These are phyloP conservation scores for Atta colombica DNA, from an alignment of 1,140 invertebrate species.

Conservation along the genomic window DNA sequence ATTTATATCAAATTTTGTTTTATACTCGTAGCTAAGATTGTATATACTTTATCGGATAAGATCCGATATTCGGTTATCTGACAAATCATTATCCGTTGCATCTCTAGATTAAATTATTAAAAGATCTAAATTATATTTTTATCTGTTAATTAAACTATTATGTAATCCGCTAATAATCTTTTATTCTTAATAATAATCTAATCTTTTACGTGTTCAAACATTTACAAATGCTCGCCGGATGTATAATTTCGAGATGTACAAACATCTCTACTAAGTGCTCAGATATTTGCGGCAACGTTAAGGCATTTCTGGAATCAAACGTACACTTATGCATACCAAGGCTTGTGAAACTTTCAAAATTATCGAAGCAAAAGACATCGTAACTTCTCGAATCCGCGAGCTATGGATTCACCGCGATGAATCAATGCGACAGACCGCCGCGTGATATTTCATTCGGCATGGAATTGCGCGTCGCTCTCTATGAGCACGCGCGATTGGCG, in stretches of 20 bases:
- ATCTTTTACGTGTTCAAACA: background rate
- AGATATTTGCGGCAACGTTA: background rate
- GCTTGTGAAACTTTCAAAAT: background rate
- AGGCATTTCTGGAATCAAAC: background rate
- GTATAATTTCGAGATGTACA: background rate
- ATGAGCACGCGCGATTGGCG: background rate
- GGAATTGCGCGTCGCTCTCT: conserved; percentile 35
- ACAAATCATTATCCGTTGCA: no score
- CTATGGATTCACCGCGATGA: conserved; percentile 24
- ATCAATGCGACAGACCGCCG: conserved; percentile 20
- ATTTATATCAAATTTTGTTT: no score
- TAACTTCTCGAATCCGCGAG: background rate
- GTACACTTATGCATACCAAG: background rate
- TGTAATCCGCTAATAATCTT: background rate
- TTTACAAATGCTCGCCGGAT: background rate
- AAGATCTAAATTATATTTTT: background rate
- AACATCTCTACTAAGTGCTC: background rate
- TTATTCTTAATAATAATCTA: no score
- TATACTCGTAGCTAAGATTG: no score
- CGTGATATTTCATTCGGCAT: conserved; percentile 27
- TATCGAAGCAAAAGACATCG: background rate
- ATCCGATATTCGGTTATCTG: no score
- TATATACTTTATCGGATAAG: no score
- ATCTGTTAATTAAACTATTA: background rate
- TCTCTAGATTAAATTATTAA: no score